Conservation (phyloP, 1,140 invertebrate species). For the Mactra quadrangularis region DNA sequence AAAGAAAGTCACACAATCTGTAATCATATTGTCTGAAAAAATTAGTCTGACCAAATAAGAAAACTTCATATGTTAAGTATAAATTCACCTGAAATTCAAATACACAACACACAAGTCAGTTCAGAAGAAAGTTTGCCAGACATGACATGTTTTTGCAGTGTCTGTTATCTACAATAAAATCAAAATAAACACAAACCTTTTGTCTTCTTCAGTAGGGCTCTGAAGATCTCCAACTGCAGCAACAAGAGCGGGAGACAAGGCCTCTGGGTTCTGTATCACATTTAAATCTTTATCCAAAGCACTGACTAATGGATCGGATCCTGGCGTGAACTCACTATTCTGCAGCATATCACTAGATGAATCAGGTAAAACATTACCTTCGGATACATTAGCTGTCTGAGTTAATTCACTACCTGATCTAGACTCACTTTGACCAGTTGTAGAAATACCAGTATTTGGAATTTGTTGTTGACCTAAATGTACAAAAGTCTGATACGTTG, state of each 20-base stretch:
- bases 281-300: slow-evolving; percentile 52
- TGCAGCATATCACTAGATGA: background rate
- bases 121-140: too few species aligned
- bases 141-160: too few species aligned
- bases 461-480: slow-evolving; percentile 52
- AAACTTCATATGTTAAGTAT: too few species aligned
- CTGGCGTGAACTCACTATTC: background rate
- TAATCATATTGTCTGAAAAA: too few species aligned
- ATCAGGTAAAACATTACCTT: background rate
- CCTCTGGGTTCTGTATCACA: slow-evolving; percentile 43
- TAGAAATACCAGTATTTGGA: slow-evolving; percentile 34
- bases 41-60: too few species aligned
- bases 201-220: slow-evolving; percentile 43
- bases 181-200: slow-evolving; percentile 23
- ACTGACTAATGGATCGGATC: slow-evolving; percentile 4
- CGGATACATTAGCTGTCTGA: background rate
- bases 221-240: slow-evolving; percentile 51
- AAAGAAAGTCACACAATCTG: too few species aligned
- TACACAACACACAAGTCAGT: too few species aligned
- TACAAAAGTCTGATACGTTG: slow-evolving; percentile 50
- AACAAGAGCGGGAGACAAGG: slow-evolving; percentile 51
- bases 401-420: background rate
- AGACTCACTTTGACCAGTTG: slow-evolving; percentile 46
- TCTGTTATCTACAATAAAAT: too few species aligned
- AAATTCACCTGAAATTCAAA: too few species aligned